These are phyloP conservation scores for Sceloporus undulatus DNA, from an alignment of 2,113 vertebrate genomes.

Conservation along the genomic window DNA sequence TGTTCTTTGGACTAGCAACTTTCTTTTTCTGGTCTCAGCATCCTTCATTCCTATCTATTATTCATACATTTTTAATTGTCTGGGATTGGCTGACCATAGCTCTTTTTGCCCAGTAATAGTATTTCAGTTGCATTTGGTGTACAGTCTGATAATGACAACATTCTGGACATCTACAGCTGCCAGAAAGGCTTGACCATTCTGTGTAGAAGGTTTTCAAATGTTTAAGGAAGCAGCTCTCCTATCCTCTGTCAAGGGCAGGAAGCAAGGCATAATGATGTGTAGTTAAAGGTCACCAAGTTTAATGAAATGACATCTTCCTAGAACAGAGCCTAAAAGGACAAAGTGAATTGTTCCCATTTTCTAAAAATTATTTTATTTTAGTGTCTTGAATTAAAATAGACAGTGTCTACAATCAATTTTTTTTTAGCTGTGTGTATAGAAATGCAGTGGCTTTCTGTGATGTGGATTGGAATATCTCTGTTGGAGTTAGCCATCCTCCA, in stretches of 20 bases:
- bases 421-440: not conserved
- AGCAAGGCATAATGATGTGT: not conserved
- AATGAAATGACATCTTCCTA: not conserved
- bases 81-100: too few relatives aligned
- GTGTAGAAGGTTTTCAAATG: too few relatives aligned
- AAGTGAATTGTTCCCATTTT: not conserved
- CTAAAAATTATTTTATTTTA: not conserved
- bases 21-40: too few relatives aligned
- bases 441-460: not conserved
- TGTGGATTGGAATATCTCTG: not conserved
- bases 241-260: not conserved
- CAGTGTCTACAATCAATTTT: not conserved
- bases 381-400: not conserved
- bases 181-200: not conserved
- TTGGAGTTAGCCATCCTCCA: not conserved
- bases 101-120: too few relatives aligned
- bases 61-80: too few relatives aligned
- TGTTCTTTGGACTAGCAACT: too few relatives aligned
- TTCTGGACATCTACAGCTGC: not conserved
- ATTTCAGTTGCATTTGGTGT: not conserved
- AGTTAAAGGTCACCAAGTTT: slow-evolving; percentile 1
- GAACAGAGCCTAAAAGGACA: not conserved
- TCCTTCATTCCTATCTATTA: too few relatives aligned
- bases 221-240: not conserved
- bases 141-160: not conserved